These are phyloP conservation scores for Temnothorax ravouxi DNA, from an alignment of 2,888 invertebrate species.

Conservation along the genomic window DNA sequence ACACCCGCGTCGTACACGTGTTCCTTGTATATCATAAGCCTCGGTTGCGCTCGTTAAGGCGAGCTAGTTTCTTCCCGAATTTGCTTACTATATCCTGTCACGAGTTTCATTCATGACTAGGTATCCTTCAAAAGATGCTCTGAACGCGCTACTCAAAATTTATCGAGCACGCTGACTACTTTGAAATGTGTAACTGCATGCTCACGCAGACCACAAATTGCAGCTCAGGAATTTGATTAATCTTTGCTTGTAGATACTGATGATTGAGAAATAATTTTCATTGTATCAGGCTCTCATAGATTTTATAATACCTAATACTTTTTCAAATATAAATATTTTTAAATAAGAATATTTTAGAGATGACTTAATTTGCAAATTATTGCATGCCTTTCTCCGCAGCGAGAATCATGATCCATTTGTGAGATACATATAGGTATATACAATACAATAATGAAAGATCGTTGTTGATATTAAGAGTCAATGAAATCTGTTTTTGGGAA, in stretches of 20 bases:
- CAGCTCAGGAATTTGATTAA: background rate
- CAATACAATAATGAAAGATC: background rate
- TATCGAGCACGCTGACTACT: slow-evolving; percentile 15
- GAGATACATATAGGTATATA: background rate
- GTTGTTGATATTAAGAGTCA: slow-evolving; percentile 16
- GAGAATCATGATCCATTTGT: background rate
- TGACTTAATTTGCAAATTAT: background rate
- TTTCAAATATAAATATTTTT: background rate
- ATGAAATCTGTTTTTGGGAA: background rate
- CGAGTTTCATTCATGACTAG: slow-evolving; percentile 68
- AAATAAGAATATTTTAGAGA: background rate
- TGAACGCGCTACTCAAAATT: background rate
- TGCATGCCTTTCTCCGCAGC: background rate
- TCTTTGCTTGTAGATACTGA: background rate
- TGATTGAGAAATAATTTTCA: too few species aligned
- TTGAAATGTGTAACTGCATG: background rate
- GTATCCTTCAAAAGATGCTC: slow-evolving; percentile 55
- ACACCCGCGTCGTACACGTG: slow-evolving; percentile 79
- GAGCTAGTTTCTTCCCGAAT: slow-evolving; percentile 57
- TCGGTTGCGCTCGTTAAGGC: slow-evolving; percentile 57
- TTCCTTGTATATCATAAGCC: slow-evolving; percentile 75
- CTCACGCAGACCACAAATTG: background rate
- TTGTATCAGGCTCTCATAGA: too few species aligned
- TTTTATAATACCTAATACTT: background rate
- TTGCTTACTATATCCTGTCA: slow-evolving; percentile 69